Percentiles rank a stretch among this genome's conserved stretches.
These are phyloP conservation scores for Artibeus jamaicensis DNA, from an alignment of 2,797 vertebrate species.

Conservation along the genomic window DNA sequence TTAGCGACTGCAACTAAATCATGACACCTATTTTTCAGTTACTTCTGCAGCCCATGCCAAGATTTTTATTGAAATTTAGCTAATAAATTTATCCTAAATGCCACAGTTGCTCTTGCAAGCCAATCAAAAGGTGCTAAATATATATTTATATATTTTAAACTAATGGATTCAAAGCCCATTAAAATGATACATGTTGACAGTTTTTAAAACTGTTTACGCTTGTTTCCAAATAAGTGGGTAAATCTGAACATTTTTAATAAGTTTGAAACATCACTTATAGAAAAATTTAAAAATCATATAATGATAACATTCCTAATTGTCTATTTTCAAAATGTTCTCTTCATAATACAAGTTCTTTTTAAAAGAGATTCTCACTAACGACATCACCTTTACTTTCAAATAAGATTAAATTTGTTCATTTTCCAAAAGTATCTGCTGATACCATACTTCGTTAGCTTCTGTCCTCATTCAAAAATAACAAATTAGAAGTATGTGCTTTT, in stretches of 20 bases:
- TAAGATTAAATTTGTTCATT: not conserved
- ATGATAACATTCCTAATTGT: not conserved
- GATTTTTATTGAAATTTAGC: not conserved
- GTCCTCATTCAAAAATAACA: not conserved
- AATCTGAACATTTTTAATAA: not conserved
- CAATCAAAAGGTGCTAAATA: not conserved
- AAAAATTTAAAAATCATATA: not conserved
- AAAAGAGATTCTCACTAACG: not conserved
- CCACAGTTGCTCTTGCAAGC: not conserved
- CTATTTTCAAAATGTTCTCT: not conserved
- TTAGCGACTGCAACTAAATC: no score
- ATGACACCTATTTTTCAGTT: not conserved
- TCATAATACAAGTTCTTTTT: not conserved
- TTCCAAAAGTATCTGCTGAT: not conserved
- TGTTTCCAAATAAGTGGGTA: not conserved
- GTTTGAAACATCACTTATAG: not conserved
- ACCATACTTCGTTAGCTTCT: no score
- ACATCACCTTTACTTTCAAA: not conserved
- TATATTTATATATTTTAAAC: not conserved
- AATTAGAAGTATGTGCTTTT: not conserved
- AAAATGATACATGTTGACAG: not conserved
- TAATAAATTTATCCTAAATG: not conserved
- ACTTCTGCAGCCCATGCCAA: not conserved
- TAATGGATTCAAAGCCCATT: not conserved
- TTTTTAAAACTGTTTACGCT: not conserved